These are phyloP conservation scores for Parthenolecanium corni DNA, from an alignment of 2,888 invertebrate genomes.

Conservation along the genomic window DNA sequence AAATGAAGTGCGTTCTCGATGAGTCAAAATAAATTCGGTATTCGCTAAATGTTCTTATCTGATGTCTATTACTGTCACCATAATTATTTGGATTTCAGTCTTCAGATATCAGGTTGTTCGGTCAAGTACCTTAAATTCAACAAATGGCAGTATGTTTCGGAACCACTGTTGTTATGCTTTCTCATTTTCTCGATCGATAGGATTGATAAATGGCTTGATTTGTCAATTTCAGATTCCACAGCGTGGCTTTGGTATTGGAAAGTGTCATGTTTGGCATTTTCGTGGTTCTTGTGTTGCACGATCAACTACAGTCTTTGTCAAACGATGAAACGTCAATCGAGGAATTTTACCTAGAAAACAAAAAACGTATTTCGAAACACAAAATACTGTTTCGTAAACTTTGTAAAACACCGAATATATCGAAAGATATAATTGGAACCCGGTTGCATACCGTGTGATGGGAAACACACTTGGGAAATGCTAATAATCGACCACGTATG, in stretches of 20 bases:
- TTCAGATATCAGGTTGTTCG: too few relatives aligned
- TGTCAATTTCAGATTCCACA: constrained; percentile 57
- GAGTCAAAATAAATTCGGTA: too few relatives aligned
- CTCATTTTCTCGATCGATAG: too few relatives aligned
- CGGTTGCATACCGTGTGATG: constrained; percentile 19
- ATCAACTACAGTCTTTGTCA: constrained; percentile 72
- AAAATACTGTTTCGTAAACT: constrained; percentile 20
- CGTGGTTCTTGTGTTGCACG: constrained; percentile 72
- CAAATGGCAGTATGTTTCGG: too few relatives aligned
- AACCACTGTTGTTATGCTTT: too few relatives aligned
- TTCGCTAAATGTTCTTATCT: too few relatives aligned
- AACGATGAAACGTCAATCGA: constrained; percentile 76
- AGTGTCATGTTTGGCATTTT: constrained; percentile 77
- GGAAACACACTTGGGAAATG: not conserved
- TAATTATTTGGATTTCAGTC: too few relatives aligned
- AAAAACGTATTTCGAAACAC: constrained; percentile 19
- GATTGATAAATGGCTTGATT: not conserved
- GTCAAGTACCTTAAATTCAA: too few relatives aligned
- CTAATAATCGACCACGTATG: not conserved
- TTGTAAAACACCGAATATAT: constrained; percentile 13
- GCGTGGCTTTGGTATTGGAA: constrained; percentile 67
- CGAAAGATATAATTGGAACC: constrained; percentile 6
- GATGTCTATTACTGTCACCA: too few relatives aligned
- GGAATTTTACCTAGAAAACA: constrained; percentile 46
- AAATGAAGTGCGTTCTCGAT: too few relatives aligned